These are phyloP conservation scores for Leptinotarsa tumamoca DNA, from an alignment of 2,888 invertebrate species.

Conservation along the genomic window DNA sequence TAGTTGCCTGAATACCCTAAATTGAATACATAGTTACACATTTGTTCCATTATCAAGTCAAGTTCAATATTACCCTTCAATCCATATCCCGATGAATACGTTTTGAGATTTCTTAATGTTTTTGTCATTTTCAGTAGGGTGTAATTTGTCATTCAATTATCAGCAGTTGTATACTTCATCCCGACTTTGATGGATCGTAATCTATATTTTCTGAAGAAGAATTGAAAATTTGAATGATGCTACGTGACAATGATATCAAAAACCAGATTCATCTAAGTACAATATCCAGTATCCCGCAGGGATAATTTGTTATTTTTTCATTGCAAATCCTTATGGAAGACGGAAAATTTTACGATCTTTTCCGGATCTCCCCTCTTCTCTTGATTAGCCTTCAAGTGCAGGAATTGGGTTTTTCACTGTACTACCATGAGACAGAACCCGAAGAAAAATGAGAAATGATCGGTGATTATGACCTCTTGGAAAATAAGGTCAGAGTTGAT, in stretches of 20 bases:
- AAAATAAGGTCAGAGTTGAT: not conserved
- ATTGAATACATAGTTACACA: too few relatives aligned
- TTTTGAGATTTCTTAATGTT: not conserved
- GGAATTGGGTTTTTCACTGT: conserved; percentile 10
- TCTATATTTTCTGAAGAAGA: not conserved
- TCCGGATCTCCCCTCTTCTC: conserved; percentile 36
- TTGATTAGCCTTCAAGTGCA: conserved; percentile 46
- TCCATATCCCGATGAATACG: not conserved
- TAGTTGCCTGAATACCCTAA: too few relatives aligned
- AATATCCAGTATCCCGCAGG: conserved; percentile 25
- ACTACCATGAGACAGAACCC: not conserved
- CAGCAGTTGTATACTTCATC: not conserved
- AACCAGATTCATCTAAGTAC: conserved; percentile 27
- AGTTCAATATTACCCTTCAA: too few relatives aligned
- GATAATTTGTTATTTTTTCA: conserved; percentile 32
- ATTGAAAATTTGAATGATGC: conserved; percentile 3
- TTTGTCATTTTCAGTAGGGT: not conserved
- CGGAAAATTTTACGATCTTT: conserved; percentile 35
- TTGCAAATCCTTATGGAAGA: conserved; percentile 26
- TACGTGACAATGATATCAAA: conserved; percentile 20
- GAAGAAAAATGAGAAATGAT: conserved; percentile 1
- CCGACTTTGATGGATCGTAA: conserved; percentile 3
- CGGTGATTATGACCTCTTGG: not conserved
- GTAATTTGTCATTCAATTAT: not conserved
- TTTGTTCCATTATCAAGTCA: too few relatives aligned